These are phyloP conservation scores for Pycnonotus jocosus DNA, from an alignment of 2,113 vertebrate species.

Conservation along the genomic window DNA sequence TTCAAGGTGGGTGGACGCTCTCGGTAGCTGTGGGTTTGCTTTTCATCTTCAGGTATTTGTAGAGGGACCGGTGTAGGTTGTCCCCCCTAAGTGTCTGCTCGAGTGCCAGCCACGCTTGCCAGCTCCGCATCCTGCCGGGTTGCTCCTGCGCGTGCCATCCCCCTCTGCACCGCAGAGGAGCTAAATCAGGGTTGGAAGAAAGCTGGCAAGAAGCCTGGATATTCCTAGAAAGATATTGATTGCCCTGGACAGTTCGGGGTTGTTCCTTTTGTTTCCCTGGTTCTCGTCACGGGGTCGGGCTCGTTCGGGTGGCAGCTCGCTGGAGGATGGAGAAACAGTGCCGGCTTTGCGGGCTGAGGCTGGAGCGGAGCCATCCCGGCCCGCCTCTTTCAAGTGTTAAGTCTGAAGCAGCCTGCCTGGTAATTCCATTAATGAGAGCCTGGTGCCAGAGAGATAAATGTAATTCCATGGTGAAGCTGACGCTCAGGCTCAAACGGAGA, in stretches of 20 bases:
- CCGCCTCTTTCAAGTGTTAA: background rate
- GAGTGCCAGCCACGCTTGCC: background rate
- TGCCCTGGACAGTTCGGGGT: conserved; percentile 7
- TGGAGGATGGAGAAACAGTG: background rate
- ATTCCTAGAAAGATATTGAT: conserved; percentile 37
- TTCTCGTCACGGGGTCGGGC: background rate
- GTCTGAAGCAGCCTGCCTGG: conserved; percentile 25
- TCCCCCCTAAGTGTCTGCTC: background rate
- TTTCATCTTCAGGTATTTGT: background rate
- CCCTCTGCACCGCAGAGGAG: background rate
- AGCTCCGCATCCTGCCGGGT: rapidly evolving
- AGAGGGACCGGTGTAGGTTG: background rate
- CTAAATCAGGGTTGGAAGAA: background rate
- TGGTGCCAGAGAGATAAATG: background rate
- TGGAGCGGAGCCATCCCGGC: conserved; percentile 4
- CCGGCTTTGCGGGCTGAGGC: background rate
- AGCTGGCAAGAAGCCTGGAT: background rate
- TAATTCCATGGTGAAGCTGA: background rate
- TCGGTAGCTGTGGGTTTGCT: background rate
- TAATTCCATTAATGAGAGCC: conserved; percentile 40
- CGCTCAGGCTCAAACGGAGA: background rate
- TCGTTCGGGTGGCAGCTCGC: background rate
- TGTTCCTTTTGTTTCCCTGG: conserved; percentile 22
- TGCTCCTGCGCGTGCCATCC: background rate
- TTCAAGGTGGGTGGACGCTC: background rate